These are phyloP conservation scores for Erpornis zantholeuca DNA, from an alignment of 2,113 vertebrate genomes.

Conservation along the genomic window DNA sequence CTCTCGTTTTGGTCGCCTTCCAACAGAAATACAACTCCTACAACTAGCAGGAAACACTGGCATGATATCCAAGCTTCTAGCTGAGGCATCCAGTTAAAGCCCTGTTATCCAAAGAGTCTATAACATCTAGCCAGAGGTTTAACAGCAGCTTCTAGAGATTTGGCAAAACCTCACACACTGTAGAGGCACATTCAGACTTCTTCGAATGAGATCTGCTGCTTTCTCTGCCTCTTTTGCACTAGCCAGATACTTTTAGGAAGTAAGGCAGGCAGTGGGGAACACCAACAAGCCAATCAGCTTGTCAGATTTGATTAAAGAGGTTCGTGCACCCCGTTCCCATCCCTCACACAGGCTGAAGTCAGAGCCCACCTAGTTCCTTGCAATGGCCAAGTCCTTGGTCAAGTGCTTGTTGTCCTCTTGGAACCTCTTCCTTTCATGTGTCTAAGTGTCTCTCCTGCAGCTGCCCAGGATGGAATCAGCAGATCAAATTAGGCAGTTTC, in stretches of 20 bases:
- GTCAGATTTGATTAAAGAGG: not conserved
- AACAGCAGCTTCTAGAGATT: slow-evolving; percentile 33
- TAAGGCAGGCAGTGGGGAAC: not conserved
- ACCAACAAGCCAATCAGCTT: accelerated
- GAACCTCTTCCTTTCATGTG: not conserved
- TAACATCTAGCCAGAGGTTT: slow-evolving; percentile 13
- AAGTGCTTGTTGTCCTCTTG: not conserved
- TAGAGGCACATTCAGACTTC: not conserved
- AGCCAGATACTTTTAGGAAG: not conserved
- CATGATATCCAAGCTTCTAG: slow-evolving; percentile 20
- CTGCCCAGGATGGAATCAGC: not conserved
- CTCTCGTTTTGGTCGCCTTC: not conserved
- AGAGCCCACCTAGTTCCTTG: not conserved
- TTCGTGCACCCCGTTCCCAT: not conserved
- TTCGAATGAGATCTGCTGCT: not conserved
- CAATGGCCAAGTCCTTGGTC: not conserved
- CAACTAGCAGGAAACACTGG: slow-evolving; percentile 31
- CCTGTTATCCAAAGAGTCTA: not conserved
- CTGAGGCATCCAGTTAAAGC: slow-evolving; percentile 32
- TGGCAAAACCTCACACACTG: not conserved
- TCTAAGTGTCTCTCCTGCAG: not conserved
- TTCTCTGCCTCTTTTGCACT: not conserved
- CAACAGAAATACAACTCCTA: slow-evolving; percentile 52
- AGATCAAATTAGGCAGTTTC: not conserved
- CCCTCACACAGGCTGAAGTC: not conserved